These are phyloP conservation scores for Butorides virescens DNA, from an alignment of 2,113 vertebrate species.

Conservation along the genomic window DNA sequence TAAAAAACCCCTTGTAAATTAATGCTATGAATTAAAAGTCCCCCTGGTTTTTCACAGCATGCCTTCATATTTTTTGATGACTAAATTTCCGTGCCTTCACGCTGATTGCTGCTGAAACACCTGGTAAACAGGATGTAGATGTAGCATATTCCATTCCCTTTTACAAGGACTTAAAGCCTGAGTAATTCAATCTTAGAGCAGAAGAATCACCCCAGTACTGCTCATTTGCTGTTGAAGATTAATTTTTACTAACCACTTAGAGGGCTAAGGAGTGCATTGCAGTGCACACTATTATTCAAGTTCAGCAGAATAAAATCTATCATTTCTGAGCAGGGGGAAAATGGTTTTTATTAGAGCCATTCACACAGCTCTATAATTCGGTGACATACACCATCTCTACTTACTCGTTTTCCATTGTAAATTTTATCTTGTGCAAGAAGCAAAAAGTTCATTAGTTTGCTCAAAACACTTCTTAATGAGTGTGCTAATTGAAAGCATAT, in stretches of 20 bases:
- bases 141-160: not conserved
- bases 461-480: constrained; percentile 51
- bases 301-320: constrained; percentile 58
- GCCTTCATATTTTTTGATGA: not conserved
- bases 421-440: constrained; percentile 51
- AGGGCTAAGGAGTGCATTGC: constrained; percentile 32
- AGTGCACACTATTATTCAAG: constrained; percentile 10
- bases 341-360: constrained; percentile 60
- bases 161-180: constrained; percentile 1
- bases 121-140: constrained; percentile 45
- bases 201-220: constrained; percentile 22
- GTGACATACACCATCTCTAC: constrained; percentile 14
- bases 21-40: constrained; percentile 8
- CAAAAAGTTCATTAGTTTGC: constrained; percentile 60
- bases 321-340: constrained; percentile 46
- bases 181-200: constrained; percentile 34
- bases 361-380: constrained; percentile 53
- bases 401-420: constrained; percentile 53
- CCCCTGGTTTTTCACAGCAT: not conserved
- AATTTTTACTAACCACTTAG: constrained; percentile 60
- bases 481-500: constrained; percentile 53
- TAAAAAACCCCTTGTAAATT: not conserved
- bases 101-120: constrained; percentile 18
- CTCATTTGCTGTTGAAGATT: constrained; percentile 31
- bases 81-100: not conserved